Evolutionary conservation across 2,113 vertebrate species (phyloP), one percentile per base, ranked within the genome.

Genomic region (Cathartes aura): DNA sequence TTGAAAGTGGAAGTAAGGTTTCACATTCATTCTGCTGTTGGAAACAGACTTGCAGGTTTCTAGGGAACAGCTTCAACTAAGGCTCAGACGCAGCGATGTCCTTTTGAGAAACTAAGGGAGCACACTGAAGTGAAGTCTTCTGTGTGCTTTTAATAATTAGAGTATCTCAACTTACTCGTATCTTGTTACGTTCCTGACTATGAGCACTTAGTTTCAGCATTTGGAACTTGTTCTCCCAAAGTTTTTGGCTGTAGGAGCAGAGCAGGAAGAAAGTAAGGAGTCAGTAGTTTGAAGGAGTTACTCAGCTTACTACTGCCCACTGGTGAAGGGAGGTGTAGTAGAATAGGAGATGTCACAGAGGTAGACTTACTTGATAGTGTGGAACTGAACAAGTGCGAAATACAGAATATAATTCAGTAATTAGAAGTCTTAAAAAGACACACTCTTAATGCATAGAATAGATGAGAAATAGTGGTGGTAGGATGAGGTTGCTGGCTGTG

Each of bases 1-100:
- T 24, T 75, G 53, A 18, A 88, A 75, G 40, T 53, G 36, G 38
- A 74, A 89, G 48, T 87, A 17, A n/a, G 20, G 20, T 90, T 83
- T 86, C 21, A 29, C 19, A 8, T 83, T 60, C 9, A 1, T 72
- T 88, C 16, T 93, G 15, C 23, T 73, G 4, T 56, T 68, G 60
- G 34, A 34, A 72, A 53, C n/a, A 56, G n/a, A 15, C 36, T 34
- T 45, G 36, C 26, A 50, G 59, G 30, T 67, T 93, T 91, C 43
- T 78, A 50, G 55, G 53, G 11, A 86, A 5, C n/a, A 62, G 12
- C 30, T 72, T 91, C 58, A 62, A 0, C 48, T 42, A 3, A 72
- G 78, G 52, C 73, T 75, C 1, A 6, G 58, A 17, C 16, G 9
- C 19, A 70, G 0, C 34, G 29, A 0, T 30, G 55, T 6, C 15